A percentile compares a stretch with the other conserved stretches of the same genome.
These are phyloP conservation scores for Coturnix japonica DNA, from an alignment of 2,113 vertebrate species.

Conservation along the genomic window DNA sequence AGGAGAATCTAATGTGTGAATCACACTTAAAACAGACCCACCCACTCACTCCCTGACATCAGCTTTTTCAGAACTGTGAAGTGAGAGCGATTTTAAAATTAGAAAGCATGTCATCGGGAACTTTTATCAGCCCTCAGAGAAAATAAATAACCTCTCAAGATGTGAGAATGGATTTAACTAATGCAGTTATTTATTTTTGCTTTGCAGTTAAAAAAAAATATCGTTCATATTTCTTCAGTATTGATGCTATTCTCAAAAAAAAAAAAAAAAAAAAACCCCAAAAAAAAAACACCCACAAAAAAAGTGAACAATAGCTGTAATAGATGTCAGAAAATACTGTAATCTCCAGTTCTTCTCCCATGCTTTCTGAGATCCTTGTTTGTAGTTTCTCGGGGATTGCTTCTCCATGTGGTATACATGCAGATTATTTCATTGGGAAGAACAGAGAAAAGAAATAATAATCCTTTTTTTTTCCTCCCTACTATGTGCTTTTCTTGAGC, in stretches of 20 bases:
- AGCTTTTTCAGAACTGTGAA: conserved; percentile 81
- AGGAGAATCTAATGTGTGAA: conserved; percentile 80
- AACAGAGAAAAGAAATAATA: neutral
- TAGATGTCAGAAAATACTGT: conserved; percentile 56
- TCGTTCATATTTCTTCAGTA: conserved; percentile 69
- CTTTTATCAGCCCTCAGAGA: conserved; percentile 80
- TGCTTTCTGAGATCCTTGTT: neutral
- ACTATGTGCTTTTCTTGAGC: conserved; percentile 3
- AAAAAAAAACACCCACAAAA: conserved; percentile 66
- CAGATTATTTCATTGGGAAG: conserved; percentile 17
- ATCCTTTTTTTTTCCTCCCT: neutral
- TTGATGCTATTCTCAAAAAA: neutral
- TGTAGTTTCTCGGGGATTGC: conserved; percentile 45
- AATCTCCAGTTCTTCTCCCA: neutral
- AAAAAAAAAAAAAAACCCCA: conserved; percentile 56
- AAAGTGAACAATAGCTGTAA: conserved; percentile 67
- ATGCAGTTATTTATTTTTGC: conserved; percentile 74
- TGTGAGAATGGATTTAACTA: conserved; percentile 67
- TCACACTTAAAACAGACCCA: conserved; percentile 83
- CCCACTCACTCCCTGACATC: conserved; percentile 80
- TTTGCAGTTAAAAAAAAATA: conserved; percentile 62
- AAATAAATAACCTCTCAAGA: conserved; percentile 81
- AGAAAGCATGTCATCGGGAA: conserved; percentile 82
- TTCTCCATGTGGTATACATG: conserved; percentile 30
- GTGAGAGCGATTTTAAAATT: conserved; percentile 83